Evolutionary conservation across 2,888 invertebrate genomes (phyloP), one percentile per base, ranked within the genome.

Genomic region (Dryobotodes eremita): DNA sequence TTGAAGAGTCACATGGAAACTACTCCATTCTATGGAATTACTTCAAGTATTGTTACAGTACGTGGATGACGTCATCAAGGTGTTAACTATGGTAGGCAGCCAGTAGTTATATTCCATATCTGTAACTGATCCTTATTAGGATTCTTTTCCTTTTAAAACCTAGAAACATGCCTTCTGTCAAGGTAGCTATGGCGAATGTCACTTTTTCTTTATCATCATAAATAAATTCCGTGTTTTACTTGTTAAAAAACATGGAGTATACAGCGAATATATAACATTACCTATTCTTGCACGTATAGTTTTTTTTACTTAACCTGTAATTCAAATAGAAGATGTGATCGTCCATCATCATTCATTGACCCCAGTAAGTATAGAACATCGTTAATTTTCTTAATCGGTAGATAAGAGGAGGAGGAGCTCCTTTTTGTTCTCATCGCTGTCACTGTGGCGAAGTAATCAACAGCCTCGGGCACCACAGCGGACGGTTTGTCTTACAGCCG

Each of bases 91-190:
- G 26, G 74, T 80, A 80, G 66, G 80, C 74, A 17, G 65, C 23
- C 26, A 26, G 46, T 36, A 64, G 46, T 61, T 46, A 42, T 55
- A 17, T 36, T 48, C 69, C 71, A 53, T 75, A 65, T 78, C 80
- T 77, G 83, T 80, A 71, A 77, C 77, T 72, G 65, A 78, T 57
- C 83, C 83, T 69, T 86, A 82, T 73, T 75, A 68, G 74, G 80
- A 66, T n/a, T 62, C n/a, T 70, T 75, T 79, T 71, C 75, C 57
- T 68, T 77, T 77, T 77, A 68, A 84, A 72, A 70, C 74, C 64
- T 62, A 53, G 46, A 36, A 50, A 71, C 62, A 64, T 8, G 59
- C n/a, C 57, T 64, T 5, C 10, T 82, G 23, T 59, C 69, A 46
- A 23, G 15, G 7, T 48, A 17, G 17, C 5, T 36, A 55, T 46